Percentiles rank a stretch among this genome's conserved stretches.
Conservation (phyloP, 2,888 invertebrate species). For the Eristalis intricaria region DNA sequence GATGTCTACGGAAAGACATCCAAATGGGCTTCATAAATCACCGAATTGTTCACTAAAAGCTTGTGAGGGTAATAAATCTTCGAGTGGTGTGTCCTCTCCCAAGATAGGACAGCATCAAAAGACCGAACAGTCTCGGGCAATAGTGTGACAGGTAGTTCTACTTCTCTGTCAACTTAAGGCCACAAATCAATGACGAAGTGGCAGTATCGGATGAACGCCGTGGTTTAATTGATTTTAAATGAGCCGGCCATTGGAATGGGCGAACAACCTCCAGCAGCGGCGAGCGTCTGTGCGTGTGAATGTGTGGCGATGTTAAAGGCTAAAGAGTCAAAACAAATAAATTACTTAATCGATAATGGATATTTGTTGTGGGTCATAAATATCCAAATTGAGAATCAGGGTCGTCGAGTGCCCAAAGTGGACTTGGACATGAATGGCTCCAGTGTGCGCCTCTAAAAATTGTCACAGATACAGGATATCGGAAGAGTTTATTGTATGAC, state of each 20-base stretch:
- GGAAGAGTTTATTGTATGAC: constrained; percentile 27
- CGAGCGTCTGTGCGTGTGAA: constrained; percentile 21
- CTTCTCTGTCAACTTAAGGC: constrained; percentile 65
- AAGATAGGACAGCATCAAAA: constrained; percentile 2
- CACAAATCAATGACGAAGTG: constrained; percentile 63
- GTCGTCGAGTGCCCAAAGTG: constrained; percentile 45
- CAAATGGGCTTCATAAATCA: constrained; percentile 65
- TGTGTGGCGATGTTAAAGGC: neutral
- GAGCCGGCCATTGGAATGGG: constrained; percentile 41
- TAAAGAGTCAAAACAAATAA: constrained; percentile 58
- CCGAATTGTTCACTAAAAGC: constrained; percentile 71
- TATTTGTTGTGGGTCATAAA: constrained; percentile 67
- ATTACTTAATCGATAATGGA: constrained; percentile 67
- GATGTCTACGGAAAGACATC: constrained; percentile 50
- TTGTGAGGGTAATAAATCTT: constrained; percentile 67
- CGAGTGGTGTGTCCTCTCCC: constrained; percentile 28
- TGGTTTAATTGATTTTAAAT: constrained; percentile 71
- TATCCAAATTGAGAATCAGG: constrained; percentile 57
- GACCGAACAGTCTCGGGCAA: constrained; percentile 18
- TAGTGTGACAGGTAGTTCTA: constrained; percentile 63
- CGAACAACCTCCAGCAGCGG: constrained; percentile 9
- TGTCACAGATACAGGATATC: constrained; percentile 38
- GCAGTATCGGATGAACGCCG: constrained; percentile 56
- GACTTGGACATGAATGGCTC: constrained; percentile 38
- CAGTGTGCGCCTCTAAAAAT: constrained; percentile 29